Percentiles rank a stretch among this genome's conserved stretches.
Evolutionary conservation across 1,140 invertebrate species (phyloP).

Genomic region (Arion vulgaris): DNA sequence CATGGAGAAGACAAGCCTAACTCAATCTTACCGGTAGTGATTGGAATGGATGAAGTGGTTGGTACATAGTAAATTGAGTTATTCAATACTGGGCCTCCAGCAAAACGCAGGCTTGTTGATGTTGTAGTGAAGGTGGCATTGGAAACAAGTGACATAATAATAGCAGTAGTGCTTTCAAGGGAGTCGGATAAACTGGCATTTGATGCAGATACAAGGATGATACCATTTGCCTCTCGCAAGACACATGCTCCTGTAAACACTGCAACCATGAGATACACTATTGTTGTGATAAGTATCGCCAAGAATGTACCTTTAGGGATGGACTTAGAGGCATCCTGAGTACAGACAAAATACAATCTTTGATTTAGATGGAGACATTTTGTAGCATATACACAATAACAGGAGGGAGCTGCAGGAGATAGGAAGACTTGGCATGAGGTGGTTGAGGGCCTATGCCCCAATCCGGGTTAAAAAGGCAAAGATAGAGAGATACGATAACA

Average conservation of each 20-base stretch:
- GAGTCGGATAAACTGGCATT: neutral
- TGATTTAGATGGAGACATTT: no score
- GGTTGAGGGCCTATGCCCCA: no score
- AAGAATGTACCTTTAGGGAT: conserved; percentile 87
- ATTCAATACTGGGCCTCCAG: neutral
- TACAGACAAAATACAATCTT: neutral
- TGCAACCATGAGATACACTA: conserved; percentile 88
- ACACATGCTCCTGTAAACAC: conserved; percentile 81
- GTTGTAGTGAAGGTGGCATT: neutral
- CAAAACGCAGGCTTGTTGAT: neutral
- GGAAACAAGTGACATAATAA: neutral
- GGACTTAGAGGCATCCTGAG: conserved; percentile 82
- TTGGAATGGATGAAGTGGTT: no score
- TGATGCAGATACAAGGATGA: conserved; percentile 40
- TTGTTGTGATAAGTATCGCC: conserved; percentile 87
- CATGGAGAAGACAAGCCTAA: neutral
- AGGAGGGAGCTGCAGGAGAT: no score
- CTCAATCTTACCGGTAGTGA: neutral
- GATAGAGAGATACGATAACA: no score
- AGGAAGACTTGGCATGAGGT: no score
- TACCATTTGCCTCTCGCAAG: conserved; percentile 85
- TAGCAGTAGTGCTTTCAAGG: neutral
- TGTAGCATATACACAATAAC: no score
- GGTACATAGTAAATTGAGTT: neutral
- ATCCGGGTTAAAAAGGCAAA: no score